Base-by-base conservation (phyloP, 2,797 vertebrate species). In the Gambusia yucatana region DNA sequence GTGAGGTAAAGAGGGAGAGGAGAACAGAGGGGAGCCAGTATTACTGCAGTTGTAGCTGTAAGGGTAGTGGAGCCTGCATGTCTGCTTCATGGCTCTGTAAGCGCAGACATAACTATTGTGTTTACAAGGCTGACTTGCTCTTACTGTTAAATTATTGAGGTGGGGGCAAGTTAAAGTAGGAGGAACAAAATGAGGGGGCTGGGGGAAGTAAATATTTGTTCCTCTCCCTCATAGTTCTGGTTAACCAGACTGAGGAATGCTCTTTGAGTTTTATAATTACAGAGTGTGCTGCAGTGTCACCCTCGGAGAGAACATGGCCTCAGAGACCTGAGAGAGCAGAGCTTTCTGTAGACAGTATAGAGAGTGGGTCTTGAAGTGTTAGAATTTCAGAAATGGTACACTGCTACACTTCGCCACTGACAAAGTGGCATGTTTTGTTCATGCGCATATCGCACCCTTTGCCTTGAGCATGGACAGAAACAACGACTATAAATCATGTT, bases 111-210 rank as follows among this genome's bases (percentile, higher is more conserved):
- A 96, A 95, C 91, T 91, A 87, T 92, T 91, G 89, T 96, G 96
- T 96, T 96, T 96, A 96, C 93, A 94, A 96, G 95, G 91, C 89
- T 94, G 91, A 91, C 90, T 95, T 94, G 94, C 94, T 94, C 93
- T 92, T 93, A 94, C 94, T 94, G 94, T 93, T 95, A 95, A 95
- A 92, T 92, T 91, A 94, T 93, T 93, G 91, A 91, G 89, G 90
- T 87, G 88, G 90, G 90, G 88, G 87, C 44, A 50, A 4, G 74
- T 85, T 83, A 85, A 87, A 87, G 84, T 80, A 88, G 86, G 83
- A 86, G 74, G 80, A 85, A 82, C 67, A 84, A 75, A 88, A 79
- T 59, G 69, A 84, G 43, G 14, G 80, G 79, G 84, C 25, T 28
- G 7, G 77, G 76, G 84, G 85, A 84, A 77, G 82, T 89, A 89